phyloP scores from a whole-genome alignment of 2,888 invertebrate species.

The Beris morrisii region DNA sequence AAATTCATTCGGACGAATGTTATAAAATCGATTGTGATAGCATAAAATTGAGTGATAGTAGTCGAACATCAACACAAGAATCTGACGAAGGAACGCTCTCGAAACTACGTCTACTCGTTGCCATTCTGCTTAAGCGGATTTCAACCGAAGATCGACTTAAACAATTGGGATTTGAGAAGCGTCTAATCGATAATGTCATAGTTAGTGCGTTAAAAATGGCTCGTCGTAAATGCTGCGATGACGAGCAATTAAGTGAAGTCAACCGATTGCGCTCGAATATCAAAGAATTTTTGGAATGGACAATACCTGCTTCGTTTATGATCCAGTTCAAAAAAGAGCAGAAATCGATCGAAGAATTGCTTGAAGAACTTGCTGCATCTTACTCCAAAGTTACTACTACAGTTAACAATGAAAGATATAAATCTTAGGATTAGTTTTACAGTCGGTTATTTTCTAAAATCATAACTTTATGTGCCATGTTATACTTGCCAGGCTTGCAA shows the following conservation, averaged over 20 bases:
- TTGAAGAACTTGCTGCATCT: slow-evolving; percentile 68
- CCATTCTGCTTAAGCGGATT: slow-evolving; percentile 79
- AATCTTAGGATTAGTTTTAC: too few species aligned
- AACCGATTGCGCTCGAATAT: slow-evolving; percentile 74
- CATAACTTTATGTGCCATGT: slow-evolving; percentile 10
- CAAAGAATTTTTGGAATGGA: slow-evolving; percentile 76
- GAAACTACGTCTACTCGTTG: slow-evolving; percentile 76
- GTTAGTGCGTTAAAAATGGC: slow-evolving; percentile 76
- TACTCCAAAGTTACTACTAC: slow-evolving; percentile 2
- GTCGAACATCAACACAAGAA: slow-evolving; percentile 26
- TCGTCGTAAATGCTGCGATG: slow-evolving; percentile 67
- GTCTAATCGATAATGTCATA: slow-evolving; percentile 78
- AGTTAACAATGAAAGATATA: neutral
- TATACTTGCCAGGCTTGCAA: slow-evolving; percentile 2
- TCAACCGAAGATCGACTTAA: slow-evolving; percentile 77
- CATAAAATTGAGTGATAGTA: slow-evolving; percentile 9
- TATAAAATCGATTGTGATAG: slow-evolving; percentile 41
- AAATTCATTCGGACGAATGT: slow-evolving; percentile 64
- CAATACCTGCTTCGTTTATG: slow-evolving; percentile 79
- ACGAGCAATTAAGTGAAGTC: slow-evolving; percentile 61
- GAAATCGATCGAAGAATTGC: slow-evolving; percentile 74
- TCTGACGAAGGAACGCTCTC: slow-evolving; percentile 62
- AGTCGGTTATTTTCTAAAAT: slow-evolving; percentile 3
- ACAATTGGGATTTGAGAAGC: slow-evolving; percentile 73
- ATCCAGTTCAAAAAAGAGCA: slow-evolving; percentile 72